These are phyloP conservation scores for Bostrychus sinensis DNA, from an alignment of 2,113 vertebrate species.

Conservation along the genomic window DNA sequence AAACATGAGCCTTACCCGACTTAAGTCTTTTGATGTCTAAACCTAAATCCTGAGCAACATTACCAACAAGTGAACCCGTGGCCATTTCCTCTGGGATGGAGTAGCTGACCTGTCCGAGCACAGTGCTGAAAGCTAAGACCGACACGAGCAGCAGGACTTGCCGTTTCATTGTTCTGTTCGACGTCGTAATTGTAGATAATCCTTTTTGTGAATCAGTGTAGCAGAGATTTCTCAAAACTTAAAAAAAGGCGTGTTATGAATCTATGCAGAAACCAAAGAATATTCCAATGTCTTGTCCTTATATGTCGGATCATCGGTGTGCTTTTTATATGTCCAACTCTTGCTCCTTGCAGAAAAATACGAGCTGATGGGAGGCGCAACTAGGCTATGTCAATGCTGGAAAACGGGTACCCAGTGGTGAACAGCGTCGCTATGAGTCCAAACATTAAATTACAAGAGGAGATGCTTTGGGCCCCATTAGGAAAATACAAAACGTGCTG, in stretches of 20 bases:
- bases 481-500: too few relatives aligned
- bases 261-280: not conserved
- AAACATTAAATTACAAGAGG: slow-evolving; percentile 13
- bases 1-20: slow-evolving; percentile 66
- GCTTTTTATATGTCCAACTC: not conserved
- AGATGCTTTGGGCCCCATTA: not conserved
- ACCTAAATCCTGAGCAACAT: slow-evolving; percentile 73
- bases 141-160: slow-evolving; percentile 53
- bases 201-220: not conserved
- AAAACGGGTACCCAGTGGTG: slow-evolving; percentile 4
- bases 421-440: slow-evolving; percentile 48
- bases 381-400: not conserved
- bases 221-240: not conserved
- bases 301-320: accelerated
- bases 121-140: slow-evolving; percentile 16
- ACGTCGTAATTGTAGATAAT: slow-evolving; percentile 11
- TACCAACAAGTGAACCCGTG: slow-evolving; percentile 75
- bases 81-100: slow-evolving; percentile 72
- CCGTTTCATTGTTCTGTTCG: slow-evolving; percentile 44
- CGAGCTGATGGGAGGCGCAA: slow-evolving; percentile 12
- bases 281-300: accelerated
- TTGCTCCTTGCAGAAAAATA: not conserved
- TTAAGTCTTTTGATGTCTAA: slow-evolving; percentile 63
- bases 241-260: not conserved
- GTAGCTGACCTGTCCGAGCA: slow-evolving; percentile 54